A percentile compares a stretch with the other conserved stretches of the same genome.
Conservation (phyloP, 2,888 invertebrate genomes). For the Phrixothrix hirtus region DNA sequence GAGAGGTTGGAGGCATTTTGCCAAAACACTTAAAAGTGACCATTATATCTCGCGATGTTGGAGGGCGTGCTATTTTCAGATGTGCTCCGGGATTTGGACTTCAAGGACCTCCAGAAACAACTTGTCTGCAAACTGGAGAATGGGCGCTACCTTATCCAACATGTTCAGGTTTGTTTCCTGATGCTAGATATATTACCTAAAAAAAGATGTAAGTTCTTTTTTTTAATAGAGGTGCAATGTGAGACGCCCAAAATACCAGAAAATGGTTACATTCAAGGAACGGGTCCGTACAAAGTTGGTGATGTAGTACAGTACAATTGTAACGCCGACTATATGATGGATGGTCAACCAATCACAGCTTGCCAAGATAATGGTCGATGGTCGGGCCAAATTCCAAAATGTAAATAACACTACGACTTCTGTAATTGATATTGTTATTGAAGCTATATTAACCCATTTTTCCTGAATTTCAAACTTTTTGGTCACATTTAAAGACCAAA, state of each 20-base stretch:
- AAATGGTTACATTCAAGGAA: constrained; percentile 78
- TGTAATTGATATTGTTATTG: too few relatives aligned
- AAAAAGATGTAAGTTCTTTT: too few relatives aligned
- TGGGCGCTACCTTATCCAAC: constrained; percentile 79
- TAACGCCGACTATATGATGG: constrained; percentile 85
- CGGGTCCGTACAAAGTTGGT: constrained; percentile 78
- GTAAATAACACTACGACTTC: constrained; percentile 64
- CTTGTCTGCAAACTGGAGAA: constrained; percentile 76
- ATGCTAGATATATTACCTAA: too few relatives aligned
- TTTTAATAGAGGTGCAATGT: constrained; percentile 86
- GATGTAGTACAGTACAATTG: constrained; percentile 88
- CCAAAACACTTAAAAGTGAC: constrained; percentile 70
- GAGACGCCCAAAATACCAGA: constrained; percentile 73
- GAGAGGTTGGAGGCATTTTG: constrained; percentile 65
- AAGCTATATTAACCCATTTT: too few relatives aligned
- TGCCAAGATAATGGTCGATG: constrained; percentile 87
- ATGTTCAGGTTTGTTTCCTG: constrained; percentile 64
- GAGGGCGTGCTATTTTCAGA: constrained; percentile 78
- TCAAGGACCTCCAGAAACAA: constrained; percentile 72
- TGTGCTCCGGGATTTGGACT: constrained; percentile 78
- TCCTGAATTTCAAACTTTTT: too few relatives aligned
- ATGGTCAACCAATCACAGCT: constrained; percentile 85
- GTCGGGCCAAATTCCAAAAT: constrained; percentile 83
- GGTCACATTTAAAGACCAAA: too few relatives aligned
- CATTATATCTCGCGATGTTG: constrained; percentile 77